A percentile compares a stretch with the other conserved stretches of the same genome.
phyloP scores from a whole-genome alignment of 1,140 invertebrate genomes.

The Leptopilina clavipes region DNA sequence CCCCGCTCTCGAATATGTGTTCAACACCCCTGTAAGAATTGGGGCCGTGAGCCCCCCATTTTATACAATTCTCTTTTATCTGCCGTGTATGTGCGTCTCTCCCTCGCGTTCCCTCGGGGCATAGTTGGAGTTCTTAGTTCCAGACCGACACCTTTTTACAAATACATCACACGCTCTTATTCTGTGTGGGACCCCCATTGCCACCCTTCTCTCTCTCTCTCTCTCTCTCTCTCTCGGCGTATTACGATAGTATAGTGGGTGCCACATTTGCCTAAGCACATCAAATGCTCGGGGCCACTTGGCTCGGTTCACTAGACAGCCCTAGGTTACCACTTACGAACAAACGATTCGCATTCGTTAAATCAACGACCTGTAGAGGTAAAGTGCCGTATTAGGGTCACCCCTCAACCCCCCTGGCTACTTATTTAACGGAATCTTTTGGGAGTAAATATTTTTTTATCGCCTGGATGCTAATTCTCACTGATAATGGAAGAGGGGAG shows the following conservation, averaged over 20 bases:
- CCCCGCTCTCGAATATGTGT: too few species aligned
- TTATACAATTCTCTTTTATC: slow-evolving; percentile 76
- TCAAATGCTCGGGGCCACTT: slow-evolving; percentile 67
- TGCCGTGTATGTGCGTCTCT: slow-evolving; percentile 63
- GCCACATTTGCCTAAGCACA: slow-evolving; percentile 71
- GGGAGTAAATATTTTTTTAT: too few species aligned
- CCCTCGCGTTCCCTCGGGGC: slow-evolving; percentile 67
- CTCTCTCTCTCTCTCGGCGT: slow-evolving; percentile 38
- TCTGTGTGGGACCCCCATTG: slow-evolving; percentile 49
- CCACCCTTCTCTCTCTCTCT: slow-evolving; percentile 36
- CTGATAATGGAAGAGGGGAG: too few species aligned
- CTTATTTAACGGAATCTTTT: slow-evolving; percentile 1
- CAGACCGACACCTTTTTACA: slow-evolving; percentile 76
- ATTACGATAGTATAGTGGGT: slow-evolving; percentile 62
- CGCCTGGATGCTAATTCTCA: too few species aligned
- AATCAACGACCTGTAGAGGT: slow-evolving; percentile 22
- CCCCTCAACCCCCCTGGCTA: neutral
- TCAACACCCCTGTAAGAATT: slow-evolving; percentile 45
- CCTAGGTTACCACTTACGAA: slow-evolving; percentile 43
- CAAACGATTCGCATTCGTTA: slow-evolving; percentile 38
- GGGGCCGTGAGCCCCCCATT: too few species aligned
- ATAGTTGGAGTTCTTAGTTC: slow-evolving; percentile 70
- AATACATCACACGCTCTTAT: slow-evolving; percentile 74
- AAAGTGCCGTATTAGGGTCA: neutral
- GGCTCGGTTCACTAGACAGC: slow-evolving; percentile 62